Conservation (phyloP, 2,797 vertebrate species). For the Spondyliosoma cantharus region DNA sequence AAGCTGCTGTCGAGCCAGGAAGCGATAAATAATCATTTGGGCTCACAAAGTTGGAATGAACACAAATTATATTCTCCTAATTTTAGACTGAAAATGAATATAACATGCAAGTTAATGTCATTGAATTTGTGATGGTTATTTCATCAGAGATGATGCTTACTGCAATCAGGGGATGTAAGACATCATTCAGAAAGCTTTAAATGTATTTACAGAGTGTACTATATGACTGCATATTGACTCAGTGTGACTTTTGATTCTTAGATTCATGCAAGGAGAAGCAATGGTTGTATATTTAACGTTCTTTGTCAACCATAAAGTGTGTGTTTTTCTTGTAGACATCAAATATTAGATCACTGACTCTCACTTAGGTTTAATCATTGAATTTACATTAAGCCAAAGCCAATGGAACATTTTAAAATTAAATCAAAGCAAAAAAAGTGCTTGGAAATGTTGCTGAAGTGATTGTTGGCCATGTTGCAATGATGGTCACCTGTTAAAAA, state of each 20-base stretch:
- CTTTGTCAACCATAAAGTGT: neutral
- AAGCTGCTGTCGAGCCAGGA: conserved; percentile 27
- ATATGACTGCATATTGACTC: neutral
- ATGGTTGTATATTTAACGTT: neutral
- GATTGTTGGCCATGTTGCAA: neutral
- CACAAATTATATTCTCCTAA: neutral
- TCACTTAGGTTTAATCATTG: neutral
- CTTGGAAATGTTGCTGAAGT: neutral
- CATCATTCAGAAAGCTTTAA: neutral
- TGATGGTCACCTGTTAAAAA: neutral
- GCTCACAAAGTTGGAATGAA: neutral
- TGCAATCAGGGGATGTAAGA: neutral
- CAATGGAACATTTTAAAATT: neutral
- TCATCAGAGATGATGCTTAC: neutral
- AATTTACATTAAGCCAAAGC: too few relatives aligned
- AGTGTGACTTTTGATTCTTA: neutral
- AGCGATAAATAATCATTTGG: neutral
- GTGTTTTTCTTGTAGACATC: neutral
- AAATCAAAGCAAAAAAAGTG: neutral
- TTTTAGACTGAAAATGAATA: neutral
- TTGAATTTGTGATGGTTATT: neutral
- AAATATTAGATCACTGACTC: neutral
- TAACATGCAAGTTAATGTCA: neutral
- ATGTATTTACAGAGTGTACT: neutral
- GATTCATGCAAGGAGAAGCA: neutral